Evolutionary conservation across 2,888 invertebrate genomes (phyloP), one percentile per base, ranked within the genome.

Genomic region (Syrista parreyssii): DNA sequence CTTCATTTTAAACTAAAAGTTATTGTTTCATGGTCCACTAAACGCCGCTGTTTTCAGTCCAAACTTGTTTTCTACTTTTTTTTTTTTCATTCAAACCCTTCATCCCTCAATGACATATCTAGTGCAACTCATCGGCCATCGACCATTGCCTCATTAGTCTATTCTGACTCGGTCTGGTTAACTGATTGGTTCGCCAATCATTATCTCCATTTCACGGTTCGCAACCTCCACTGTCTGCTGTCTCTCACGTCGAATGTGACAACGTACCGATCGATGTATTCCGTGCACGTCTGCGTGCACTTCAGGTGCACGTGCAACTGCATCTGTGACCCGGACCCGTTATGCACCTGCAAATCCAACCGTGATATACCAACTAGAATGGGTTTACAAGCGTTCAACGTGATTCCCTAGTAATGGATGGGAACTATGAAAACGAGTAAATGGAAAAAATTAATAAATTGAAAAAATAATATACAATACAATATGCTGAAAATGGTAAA

Each of bases 131-230:
- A 69, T 73, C 40, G 33, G 2, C 40, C 23, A 0, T 40, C 40
- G 40, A 15, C 40, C 23, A 6, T 40, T 55, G 55, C 23, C 87
- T 88, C 89, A 89, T 90, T 90, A 90, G 86, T 83, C 84, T 81
- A 80, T 79, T 84, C 85, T 84, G 76, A 86, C 85, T 85, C 86
- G 87, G 85, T 86, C 86, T 84, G 87, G 87, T 89, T 88, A 87
- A 86, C 87, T 89, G 89, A 90, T 91, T 90, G 89, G 86, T 85
- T 84, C 84, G 85, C 83, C 85, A 86, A 87, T 90, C 88, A 90
- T 90, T 90, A 90, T 89, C 90, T 88, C 87, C 84, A 90, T 91
- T 90, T 90, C 89, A 89, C 89, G 91, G 82, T 88, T 82, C 84
- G 79, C 83, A 79, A 84, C 80, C 84, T 82, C 83, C 83, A 84